A percentile compares a stretch with the other conserved stretches of the same genome.
Conservation (phyloP, 2,888 invertebrate genomes). For the Drosophila barbarae region DNA sequence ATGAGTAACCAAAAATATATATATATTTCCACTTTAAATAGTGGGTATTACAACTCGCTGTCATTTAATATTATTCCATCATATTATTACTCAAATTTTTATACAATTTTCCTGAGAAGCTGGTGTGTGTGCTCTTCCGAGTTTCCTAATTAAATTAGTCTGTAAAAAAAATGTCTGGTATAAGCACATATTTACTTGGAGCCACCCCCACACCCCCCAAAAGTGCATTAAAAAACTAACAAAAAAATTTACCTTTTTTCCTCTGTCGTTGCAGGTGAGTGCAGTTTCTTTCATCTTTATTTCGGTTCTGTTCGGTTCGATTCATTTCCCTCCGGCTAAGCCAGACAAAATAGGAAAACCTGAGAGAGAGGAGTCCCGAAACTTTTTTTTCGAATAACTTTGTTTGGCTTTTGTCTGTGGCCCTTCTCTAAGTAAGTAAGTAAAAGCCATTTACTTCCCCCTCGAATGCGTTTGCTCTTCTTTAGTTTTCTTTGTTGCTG, state of each 20-base stretch:
- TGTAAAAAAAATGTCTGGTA: background rate
- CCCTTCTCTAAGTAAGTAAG: slow-evolving; percentile 19
- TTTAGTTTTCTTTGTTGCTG: slow-evolving; percentile 12
- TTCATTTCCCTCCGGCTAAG: slow-evolving; percentile 34
- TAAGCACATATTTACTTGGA: slow-evolving; percentile 16
- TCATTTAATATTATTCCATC: background rate
- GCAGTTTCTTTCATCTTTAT: slow-evolving; percentile 39
- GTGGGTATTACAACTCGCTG: background rate
- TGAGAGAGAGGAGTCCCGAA: slow-evolving; percentile 2
- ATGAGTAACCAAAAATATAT: background rate
- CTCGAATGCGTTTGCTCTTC: slow-evolving; percentile 18
- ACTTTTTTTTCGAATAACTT: slow-evolving; percentile 28
- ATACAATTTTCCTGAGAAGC: background rate
- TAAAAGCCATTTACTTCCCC: slow-evolving; percentile 28
- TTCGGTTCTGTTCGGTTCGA: slow-evolving; percentile 27
- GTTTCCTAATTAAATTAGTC: slow-evolving; percentile 26
- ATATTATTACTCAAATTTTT: background rate
- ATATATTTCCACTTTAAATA: no score
- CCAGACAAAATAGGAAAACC: slow-evolving; percentile 8
- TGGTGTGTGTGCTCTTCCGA: background rate
- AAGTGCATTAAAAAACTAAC: slow-evolving; percentile 36
- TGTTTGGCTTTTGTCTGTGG: slow-evolving; percentile 19
- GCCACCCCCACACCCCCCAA: background rate
- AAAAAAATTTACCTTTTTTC: background rate
- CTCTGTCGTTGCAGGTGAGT: slow-evolving; percentile 63